Evolutionary conservation across 2,888 invertebrate species (phyloP).

Genomic region (Helleia helle): DNA sequence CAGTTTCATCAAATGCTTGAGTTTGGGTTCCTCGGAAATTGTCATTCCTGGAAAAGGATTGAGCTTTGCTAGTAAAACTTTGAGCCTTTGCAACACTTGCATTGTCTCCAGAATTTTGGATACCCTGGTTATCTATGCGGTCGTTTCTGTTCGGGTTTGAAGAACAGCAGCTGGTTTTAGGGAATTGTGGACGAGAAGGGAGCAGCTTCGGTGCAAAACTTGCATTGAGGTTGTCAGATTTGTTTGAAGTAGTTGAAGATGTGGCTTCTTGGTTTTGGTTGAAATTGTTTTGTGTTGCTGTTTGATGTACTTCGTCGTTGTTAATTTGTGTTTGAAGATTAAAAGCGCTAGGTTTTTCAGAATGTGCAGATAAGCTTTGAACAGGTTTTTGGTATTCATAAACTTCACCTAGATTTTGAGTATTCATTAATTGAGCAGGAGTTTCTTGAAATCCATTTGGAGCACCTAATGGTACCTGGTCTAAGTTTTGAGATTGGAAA

Average conservation of each 20-base stretch:
- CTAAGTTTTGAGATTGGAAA: not conserved
- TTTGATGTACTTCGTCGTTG: too few species aligned
- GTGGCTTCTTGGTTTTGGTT: constrained; percentile 3
- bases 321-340: too few species aligned
- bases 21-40: constrained; percentile 46
- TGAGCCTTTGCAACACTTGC: constrained; percentile 1
- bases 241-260: not conserved
- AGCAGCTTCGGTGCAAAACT: not conserved
- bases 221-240: too few species aligned
- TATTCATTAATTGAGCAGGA: not conserved
- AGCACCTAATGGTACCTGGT: not conserved
- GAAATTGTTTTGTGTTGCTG: too few species aligned
- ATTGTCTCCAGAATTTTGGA: not conserved
- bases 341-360: too few species aligned
- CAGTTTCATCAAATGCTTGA: constrained; percentile 53
- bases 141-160: not conserved
- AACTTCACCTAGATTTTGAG: constrained; percentile 10
- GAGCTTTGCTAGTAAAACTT: constrained; percentile 15
- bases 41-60: constrained; percentile 35
- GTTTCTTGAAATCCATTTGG: not conserved
- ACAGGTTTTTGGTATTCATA: constrained; percentile 20
- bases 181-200: not conserved
- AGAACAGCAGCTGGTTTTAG: not conserved
- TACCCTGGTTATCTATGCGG: not conserved
- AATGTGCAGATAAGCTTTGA: constrained; percentile 9